Percentiles rank a stretch among this genome's conserved stretches.
Evolutionary conservation across 2,113 vertebrate genomes (phyloP).

Genomic region (Smithornis capensis): DNA sequence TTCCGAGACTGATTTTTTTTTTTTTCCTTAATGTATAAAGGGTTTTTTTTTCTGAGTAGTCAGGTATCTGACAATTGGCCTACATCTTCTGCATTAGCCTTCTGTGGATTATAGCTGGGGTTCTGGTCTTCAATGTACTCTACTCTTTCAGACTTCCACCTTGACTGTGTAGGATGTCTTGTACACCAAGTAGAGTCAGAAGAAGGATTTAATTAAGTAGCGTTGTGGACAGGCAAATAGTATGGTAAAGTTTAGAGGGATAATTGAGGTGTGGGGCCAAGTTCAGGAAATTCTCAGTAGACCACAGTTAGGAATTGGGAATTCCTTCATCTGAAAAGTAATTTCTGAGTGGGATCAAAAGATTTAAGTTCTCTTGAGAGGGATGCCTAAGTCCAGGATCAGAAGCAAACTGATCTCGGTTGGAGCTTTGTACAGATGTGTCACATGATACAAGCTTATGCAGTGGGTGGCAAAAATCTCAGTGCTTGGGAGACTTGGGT

Average conservation of each 20-base stretch:
- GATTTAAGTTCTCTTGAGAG: background rate
- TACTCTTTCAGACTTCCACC: background rate
- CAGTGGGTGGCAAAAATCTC: background rate
- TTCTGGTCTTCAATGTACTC: background rate
- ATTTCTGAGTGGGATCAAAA: background rate
- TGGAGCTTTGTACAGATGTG: background rate
- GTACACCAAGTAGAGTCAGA: background rate
- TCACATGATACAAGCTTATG: background rate
- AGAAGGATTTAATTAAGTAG: background rate
- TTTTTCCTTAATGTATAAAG: background rate
- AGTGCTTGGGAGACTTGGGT: rapidly evolving
- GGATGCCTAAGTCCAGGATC: background rate
- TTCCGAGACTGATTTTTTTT: background rate
- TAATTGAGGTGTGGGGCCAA: background rate
- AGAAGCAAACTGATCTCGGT: background rate
- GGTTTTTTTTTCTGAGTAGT: background rate
- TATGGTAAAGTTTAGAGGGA: background rate
- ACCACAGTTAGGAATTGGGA: background rate
- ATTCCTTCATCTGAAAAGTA: background rate
- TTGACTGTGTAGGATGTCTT: background rate
- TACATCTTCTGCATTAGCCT: background rate
- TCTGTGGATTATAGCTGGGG: background rate
- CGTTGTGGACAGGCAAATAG: background rate
- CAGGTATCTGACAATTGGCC: background rate
- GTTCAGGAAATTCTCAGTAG: background rate